Conservation (phyloP, 2,888 invertebrate genomes). For the Oscheius sp. region DNA sequence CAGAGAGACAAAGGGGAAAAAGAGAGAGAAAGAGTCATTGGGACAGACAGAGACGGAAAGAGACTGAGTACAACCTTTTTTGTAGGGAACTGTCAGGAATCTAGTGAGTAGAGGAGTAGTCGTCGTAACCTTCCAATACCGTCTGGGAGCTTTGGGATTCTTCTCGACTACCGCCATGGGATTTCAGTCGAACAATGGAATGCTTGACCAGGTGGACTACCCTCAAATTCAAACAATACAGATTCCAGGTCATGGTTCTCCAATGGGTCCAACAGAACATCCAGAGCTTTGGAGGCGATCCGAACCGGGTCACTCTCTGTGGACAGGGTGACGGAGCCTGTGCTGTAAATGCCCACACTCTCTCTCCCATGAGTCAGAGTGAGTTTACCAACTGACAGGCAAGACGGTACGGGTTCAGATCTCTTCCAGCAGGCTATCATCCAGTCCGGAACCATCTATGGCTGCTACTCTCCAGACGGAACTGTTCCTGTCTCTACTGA, state of each 20-base stretch:
- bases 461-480: constrained; percentile 59
- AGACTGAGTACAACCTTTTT: background rate
- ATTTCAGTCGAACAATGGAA: constrained; percentile 65
- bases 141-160: constrained; percentile 64
- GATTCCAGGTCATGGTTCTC: constrained; percentile 50
- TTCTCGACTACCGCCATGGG: constrained; percentile 56
- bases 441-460: constrained; percentile 58
- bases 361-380: constrained; percentile 63
- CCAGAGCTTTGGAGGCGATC: constrained; percentile 67
- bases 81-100: constrained; percentile 26
- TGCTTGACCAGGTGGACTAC: constrained; percentile 60
- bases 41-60: background rate
- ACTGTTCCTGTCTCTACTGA: constrained; percentile 16
- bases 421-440: constrained; percentile 67
- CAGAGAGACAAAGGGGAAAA: background rate
- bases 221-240: background rate
- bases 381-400: constrained; percentile 21
- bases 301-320: constrained; percentile 65
- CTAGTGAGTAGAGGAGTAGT: constrained; percentile 61
- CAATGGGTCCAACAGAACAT: constrained; percentile 67
- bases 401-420: constrained; percentile 38
- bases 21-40: background rate
- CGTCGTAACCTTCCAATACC: constrained; percentile 64
- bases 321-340: constrained; percentile 65
- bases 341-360: constrained; percentile 60